These are phyloP conservation scores for Carassius gibelio DNA, from an alignment of 2,113 vertebrate genomes.

Conservation along the genomic window DNA sequence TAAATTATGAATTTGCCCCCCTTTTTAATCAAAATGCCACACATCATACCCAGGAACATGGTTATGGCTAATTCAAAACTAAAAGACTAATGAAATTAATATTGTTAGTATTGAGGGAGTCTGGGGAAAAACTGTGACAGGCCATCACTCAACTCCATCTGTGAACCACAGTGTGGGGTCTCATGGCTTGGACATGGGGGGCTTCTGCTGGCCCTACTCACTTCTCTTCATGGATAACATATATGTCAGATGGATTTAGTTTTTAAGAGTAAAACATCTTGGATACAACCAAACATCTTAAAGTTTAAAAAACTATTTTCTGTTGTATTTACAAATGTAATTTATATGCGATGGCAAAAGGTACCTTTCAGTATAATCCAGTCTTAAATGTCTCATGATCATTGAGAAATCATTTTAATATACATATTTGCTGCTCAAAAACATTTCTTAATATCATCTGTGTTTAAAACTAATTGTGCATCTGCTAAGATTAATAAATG, in stretches of 20 bases:
- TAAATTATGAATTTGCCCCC: background rate
- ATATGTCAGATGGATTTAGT: background rate
- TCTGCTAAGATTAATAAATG: no score
- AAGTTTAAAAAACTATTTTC: background rate
- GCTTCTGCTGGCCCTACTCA: conserved; percentile 17
- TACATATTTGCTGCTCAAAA: background rate
- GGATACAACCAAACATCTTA: background rate
- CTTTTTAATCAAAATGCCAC: background rate
- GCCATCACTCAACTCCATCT: conserved; percentile 33
- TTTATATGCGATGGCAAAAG: background rate
- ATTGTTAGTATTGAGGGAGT: conserved; percentile 1
- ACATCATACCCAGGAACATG: background rate
- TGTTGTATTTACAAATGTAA: background rate
- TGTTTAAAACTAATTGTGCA: background rate
- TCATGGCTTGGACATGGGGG: conserved; percentile 12
- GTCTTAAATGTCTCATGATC: background rate
- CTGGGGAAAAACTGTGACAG: conserved; percentile 12
- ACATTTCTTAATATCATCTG: background rate
- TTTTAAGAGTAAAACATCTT: background rate
- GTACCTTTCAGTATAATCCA: background rate
- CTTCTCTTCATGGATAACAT: conserved; percentile 2
- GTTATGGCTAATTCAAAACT: background rate
- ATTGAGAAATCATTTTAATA: background rate
- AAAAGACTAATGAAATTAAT: conserved; percentile 26
- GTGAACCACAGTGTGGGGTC: conserved; percentile 34